Percentiles rank a stretch among this genome's conserved stretches.
Evolutionary conservation across 1,140 invertebrate genomes (phyloP).

Genomic region (Asbolus verrucosus): DNA sequence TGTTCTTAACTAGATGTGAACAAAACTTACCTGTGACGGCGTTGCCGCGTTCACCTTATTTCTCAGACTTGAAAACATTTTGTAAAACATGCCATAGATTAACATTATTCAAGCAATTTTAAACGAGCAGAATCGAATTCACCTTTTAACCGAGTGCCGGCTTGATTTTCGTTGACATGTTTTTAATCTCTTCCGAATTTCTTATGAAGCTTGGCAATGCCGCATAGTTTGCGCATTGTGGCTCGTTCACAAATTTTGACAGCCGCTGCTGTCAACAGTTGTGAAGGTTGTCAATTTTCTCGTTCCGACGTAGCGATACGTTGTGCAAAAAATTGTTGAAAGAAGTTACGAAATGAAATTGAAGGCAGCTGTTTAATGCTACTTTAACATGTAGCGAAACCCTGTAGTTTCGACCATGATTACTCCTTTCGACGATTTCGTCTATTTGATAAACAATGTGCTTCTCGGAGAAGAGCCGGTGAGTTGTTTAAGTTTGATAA

Average conservation of each 20-base stretch:
- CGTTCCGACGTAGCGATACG: background rate
- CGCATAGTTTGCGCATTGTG: slow-evolving; percentile 6
- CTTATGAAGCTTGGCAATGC: slow-evolving; percentile 6
- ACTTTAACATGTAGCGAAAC: slow-evolving; percentile 18
- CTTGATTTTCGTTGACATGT: too few relatives aligned
- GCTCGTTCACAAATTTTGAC: slow-evolving; percentile 19
- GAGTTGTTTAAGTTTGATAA: slow-evolving; percentile 50
- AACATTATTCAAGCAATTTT: too few relatives aligned
- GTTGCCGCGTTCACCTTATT: background rate
- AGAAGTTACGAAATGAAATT: too few relatives aligned
- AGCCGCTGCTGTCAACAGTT: slow-evolving; percentile 6
- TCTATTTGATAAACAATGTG: slow-evolving; percentile 72
- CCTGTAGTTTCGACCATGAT: slow-evolving; percentile 60
- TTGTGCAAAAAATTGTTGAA: too few relatives aligned
- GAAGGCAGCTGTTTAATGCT: too few relatives aligned
- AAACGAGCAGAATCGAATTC: too few relatives aligned
- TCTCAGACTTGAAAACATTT: too few relatives aligned
- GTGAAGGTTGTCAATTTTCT: background rate
- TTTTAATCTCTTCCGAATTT: too few relatives aligned
- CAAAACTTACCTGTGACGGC: slow-evolving; percentile 5
- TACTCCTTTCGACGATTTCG: slow-evolving; percentile 73
- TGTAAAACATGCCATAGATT: too few relatives aligned
- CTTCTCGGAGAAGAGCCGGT: slow-evolving; percentile 72
- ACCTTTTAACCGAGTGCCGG: too few relatives aligned
- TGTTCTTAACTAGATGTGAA: slow-evolving; percentile 24